Percentiles rank a stretch among this genome's conserved stretches.
These are phyloP conservation scores for Copidosoma aretas DNA, from an alignment of 2,888 invertebrate genomes.

Conservation along the genomic window DNA sequence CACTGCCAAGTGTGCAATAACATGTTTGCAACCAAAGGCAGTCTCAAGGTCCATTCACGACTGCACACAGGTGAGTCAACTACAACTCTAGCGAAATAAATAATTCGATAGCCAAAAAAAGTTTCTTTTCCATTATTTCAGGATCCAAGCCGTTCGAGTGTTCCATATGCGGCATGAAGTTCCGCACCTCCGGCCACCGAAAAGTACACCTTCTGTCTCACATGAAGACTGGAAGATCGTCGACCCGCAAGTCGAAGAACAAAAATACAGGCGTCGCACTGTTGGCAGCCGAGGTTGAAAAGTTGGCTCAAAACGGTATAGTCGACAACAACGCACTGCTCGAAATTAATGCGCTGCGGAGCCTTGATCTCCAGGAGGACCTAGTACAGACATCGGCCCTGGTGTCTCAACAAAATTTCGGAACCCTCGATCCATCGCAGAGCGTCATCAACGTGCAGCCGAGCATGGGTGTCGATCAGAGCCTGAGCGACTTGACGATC, in stretches of 20 bases:
- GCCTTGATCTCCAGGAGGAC: no score
- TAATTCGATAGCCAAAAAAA: neutral
- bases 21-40: slow-evolving; percentile 71
- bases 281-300: neutral
- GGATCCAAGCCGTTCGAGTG: slow-evolving; percentile 70
- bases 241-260: neutral
- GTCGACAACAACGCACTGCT: no score
- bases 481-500: neutral
- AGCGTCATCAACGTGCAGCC: neutral
- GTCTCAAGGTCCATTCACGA: slow-evolving; percentile 72
- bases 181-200: slow-evolving; percentile 72
- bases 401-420: neutral
- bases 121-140: slow-evolving; percentile 41
- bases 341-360: no score
- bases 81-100: neutral
- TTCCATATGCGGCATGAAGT: slow-evolving; percentile 68
- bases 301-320: neutral
- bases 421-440: neutral
- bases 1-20: slow-evolving; percentile 71
- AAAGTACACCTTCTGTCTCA: slow-evolving; percentile 70
- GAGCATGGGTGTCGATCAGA: slow-evolving; percentile 5
- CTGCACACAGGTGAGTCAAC: slow-evolving; percentile 66
- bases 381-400: neutral
- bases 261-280: neutral
- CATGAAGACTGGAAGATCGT: slow-evolving; percentile 53